Percentiles rank a stretch among this genome's conserved stretches.
phyloP scores from a whole-genome alignment of 2,888 invertebrate genomes.

The Heteromyza rotundicornis region DNA sequence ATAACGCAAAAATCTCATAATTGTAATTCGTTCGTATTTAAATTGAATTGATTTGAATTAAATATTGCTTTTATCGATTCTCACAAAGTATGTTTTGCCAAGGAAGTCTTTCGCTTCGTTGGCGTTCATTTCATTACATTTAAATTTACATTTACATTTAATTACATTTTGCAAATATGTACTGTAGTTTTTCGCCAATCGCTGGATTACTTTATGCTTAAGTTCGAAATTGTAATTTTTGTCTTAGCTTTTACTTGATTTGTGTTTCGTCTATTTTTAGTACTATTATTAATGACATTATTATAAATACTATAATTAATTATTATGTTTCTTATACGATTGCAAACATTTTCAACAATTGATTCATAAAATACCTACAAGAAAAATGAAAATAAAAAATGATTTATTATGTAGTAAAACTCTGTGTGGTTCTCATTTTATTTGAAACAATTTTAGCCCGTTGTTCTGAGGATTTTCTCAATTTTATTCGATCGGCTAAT shows the following conservation, averaged over 20 bases:
- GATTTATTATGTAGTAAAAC: slow-evolving; percentile 50
- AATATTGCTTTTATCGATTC: too few species aligned
- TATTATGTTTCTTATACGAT: slow-evolving; percentile 42
- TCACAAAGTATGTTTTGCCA: too few species aligned
- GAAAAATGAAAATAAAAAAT: slow-evolving; percentile 34
- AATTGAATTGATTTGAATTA: too few species aligned
- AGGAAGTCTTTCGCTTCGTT: too few species aligned
- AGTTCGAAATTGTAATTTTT: neutral
- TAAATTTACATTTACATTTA: too few species aligned
- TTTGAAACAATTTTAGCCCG: slow-evolving; percentile 27
- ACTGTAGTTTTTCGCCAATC: neutral
- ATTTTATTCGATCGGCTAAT: too few species aligned
- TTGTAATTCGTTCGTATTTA: too few species aligned
- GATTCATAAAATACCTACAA: neutral
- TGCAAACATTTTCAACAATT: slow-evolving; percentile 1
- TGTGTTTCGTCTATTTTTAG: neutral
- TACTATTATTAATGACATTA: neutral
- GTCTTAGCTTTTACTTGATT: neutral
- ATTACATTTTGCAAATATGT: too few species aligned
- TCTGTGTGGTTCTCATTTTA: slow-evolving; percentile 31
- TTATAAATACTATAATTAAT: neutral
- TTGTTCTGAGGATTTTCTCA: too few species aligned
- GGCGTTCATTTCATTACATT: too few species aligned
- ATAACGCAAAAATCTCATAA: too few species aligned
- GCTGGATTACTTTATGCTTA: neutral